These are phyloP conservation scores for Pelosia muscerda DNA, from an alignment of 2,888 invertebrate genomes.

Conservation along the genomic window DNA sequence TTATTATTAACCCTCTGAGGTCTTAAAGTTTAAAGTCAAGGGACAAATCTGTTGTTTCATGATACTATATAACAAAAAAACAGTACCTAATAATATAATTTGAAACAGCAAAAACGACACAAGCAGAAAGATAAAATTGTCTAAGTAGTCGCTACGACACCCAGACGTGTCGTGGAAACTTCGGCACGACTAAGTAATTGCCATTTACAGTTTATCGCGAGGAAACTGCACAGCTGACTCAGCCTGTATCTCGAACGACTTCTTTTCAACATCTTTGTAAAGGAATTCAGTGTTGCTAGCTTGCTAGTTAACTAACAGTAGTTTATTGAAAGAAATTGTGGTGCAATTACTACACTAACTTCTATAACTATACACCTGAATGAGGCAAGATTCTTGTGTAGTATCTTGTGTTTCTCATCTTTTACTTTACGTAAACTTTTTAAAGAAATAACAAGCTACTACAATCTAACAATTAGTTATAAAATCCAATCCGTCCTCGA, in stretches of 20 bases:
- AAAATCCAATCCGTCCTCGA: constrained; percentile 27
- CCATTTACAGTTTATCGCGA: constrained; percentile 73
- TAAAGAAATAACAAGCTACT: constrained; percentile 25
- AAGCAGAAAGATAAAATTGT: constrained; percentile 54
- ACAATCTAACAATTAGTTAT: constrained; percentile 31
- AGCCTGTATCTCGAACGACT: constrained; percentile 52
- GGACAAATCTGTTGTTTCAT: too few relatives aligned
- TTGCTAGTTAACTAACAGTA: constrained; percentile 41
- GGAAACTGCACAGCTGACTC: constrained; percentile 70
- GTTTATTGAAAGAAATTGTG: constrained; percentile 9
- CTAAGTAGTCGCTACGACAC: constrained; percentile 55
- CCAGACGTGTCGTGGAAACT: constrained; percentile 66
- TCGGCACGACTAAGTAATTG: constrained; percentile 74
- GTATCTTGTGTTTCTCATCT: constrained; percentile 26
- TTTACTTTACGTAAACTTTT: constrained; percentile 18
- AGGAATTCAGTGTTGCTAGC: constrained; percentile 34
- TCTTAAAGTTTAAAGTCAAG: neutral
- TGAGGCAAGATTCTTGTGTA: constrained; percentile 7
- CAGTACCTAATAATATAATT: neutral
- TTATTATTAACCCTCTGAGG: neutral
- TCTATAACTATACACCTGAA: constrained; percentile 8
- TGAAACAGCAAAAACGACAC: neutral
- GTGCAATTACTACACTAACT: neutral
- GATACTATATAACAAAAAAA: neutral
- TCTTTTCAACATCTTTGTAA: constrained; percentile 33